Percentiles rank a stretch among this genome's conserved stretches.
These are phyloP conservation scores for Dysmachus trigonus DNA, from an alignment of 2,888 invertebrate species.

Conservation along the genomic window DNA sequence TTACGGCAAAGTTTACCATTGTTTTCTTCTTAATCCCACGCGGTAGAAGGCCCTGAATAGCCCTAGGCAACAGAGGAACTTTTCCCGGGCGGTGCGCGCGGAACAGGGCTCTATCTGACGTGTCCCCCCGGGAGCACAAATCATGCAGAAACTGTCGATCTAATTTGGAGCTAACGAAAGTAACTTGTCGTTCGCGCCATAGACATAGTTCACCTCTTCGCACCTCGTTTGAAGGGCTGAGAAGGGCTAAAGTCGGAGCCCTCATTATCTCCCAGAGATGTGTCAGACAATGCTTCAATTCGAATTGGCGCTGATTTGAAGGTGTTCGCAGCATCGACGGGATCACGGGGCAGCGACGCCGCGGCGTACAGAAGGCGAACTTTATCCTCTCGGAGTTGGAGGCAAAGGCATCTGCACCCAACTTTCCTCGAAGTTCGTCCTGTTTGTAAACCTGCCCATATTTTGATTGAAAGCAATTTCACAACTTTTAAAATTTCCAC, in stretches of 20 bases:
- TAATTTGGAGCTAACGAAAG: constrained; percentile 23
- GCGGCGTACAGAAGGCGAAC: not conserved
- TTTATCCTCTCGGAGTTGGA: not conserved
- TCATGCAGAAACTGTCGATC: constrained; percentile 41
- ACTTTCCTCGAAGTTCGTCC: not conserved
- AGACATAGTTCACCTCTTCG: not conserved
- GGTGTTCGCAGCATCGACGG: not conserved
- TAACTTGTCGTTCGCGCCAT: constrained; percentile 11
- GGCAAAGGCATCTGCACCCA: not conserved
- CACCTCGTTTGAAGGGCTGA: not conserved
- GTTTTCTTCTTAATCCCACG: constrained; percentile 37
- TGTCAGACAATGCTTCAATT: constrained; percentile 14
- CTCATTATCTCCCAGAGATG: constrained; percentile 15
- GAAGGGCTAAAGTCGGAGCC: not conserved
- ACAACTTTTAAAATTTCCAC: constrained; percentile 33
- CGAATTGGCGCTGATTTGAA: not conserved
- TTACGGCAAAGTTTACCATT: constrained; percentile 47
- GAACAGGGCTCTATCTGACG: not conserved
- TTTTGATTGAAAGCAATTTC: constrained; percentile 40
- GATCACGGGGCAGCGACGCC: too few species aligned
- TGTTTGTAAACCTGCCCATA: constrained; percentile 15
- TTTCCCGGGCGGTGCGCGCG: not conserved
- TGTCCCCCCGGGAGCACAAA: constrained; percentile 26
- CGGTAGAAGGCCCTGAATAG: not conserved
- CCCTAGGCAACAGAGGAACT: constrained; percentile 5